Evolutionary conservation across 2,888 invertebrate genomes (phyloP), one percentile per base, ranked within the genome.

Genomic region (Eristalinus aeneus): DNA sequence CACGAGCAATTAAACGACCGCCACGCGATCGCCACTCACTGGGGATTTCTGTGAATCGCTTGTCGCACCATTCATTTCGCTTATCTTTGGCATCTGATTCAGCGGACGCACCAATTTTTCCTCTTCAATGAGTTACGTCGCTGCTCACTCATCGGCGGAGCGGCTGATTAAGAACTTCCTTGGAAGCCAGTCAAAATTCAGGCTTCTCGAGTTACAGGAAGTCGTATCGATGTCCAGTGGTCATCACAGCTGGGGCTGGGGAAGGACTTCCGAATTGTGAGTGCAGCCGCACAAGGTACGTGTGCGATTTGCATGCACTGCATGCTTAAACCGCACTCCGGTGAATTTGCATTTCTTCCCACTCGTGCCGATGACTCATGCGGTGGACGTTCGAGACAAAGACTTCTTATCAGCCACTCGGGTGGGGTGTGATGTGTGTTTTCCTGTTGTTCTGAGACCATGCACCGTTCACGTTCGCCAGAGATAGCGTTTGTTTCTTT

Each of bases 171-270:
- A 80, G 79, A 72, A 73, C 76, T 85, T 85, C 80, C 80, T 73
- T 16, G 56, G 80, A 85, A 85, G 75, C 72, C 80, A 39, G 64
- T 73, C 60, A 60, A 81, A 60, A 36, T 56, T 56, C 34, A 31
- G 6, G 67, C n/a, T n/a, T 68, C 72, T 85, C 69, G 53, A 69
- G 73, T 85, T 80, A 85, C 85, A 80, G 85, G 85, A 85, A 85
- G 76, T 81, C 81, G 34, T 73, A 60, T 61, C 53, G 54, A 36
- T 60, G 65, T 65, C 12, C 22, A 22, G 27, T 27, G 27, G 27
- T 27, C 27, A 27, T 27, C 58, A 56, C 60, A 56, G 53, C 16
- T 61, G 39, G 27, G 23, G 5, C 27, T 5, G 27, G 39, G 39
- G 67, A 77, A 85, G 85, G 85, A 85, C 77, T 73, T 85, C 76